Conservation (phyloP, 2,888 invertebrate species). For the Galerucella calmariensis region DNA sequence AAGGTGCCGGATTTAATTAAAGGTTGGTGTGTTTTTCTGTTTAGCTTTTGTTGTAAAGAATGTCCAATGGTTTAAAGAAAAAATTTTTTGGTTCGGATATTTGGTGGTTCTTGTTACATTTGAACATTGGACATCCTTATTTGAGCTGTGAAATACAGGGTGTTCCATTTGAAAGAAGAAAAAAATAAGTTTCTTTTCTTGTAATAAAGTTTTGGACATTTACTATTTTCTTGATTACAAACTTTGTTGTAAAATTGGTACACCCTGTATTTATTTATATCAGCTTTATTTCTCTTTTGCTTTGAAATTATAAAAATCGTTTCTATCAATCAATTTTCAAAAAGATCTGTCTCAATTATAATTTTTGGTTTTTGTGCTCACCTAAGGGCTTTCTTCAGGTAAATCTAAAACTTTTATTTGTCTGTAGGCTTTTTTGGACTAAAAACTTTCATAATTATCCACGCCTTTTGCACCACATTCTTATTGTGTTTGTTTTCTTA, state of each 20-base stretch:
- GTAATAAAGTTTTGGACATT: no score
- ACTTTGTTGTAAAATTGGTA: no score
- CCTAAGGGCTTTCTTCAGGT: slow-evolving; percentile 59
- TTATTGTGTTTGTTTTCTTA: no score
- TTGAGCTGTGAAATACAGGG: no score
- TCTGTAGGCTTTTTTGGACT: background rate
- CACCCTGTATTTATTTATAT: background rate
- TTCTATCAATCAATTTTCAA: slow-evolving; percentile 3
- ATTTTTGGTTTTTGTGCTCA: slow-evolving; percentile 46
- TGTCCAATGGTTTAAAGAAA: slow-evolving; percentile 7
- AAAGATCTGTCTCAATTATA: slow-evolving; percentile 21
- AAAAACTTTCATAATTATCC: no score
- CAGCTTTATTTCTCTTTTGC: slow-evolving; percentile 7
- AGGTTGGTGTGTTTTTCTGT: slow-evolving; percentile 65
- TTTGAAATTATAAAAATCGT: slow-evolving; percentile 7
- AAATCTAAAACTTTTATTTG: slow-evolving; percentile 35
- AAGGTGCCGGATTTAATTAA: slow-evolving; percentile 84
- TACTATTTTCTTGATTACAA: no score
- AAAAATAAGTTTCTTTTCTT: no score
- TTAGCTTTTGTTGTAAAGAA: background rate
- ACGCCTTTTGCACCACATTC: no score
- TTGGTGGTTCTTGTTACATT: no score
- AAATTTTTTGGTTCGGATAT: slow-evolving; percentile 4
- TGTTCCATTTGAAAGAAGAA: no score
- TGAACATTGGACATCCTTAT: no score